A percentile compares a stretch with the other conserved stretches of the same genome.
Evolutionary conservation across 2,113 vertebrate genomes (phyloP).

Genomic region (Blennius ocellaris): DNA sequence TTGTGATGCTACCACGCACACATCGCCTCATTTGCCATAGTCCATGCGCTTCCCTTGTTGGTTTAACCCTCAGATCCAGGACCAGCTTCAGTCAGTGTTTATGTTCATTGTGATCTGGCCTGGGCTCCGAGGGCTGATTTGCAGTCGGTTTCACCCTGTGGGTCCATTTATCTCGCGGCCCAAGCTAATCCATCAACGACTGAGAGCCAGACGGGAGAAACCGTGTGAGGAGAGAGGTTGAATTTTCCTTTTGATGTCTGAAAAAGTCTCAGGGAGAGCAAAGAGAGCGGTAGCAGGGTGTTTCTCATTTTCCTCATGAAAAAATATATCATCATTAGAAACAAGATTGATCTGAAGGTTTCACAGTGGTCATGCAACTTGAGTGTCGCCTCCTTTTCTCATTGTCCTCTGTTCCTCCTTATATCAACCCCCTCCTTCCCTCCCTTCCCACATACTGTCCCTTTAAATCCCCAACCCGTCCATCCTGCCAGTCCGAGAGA

Average conservation of each 20-base stretch:
- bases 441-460: background rate
- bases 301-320: constrained; percentile 73
- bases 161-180: constrained; percentile 69
- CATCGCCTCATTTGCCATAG: constrained; percentile 60
- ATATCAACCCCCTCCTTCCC: constrained; percentile 6
- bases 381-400: constrained; percentile 73
- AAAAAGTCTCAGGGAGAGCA: constrained; percentile 68
- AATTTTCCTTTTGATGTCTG: constrained; percentile 63
- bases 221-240: constrained; percentile 58
- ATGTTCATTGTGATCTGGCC: constrained; percentile 54
- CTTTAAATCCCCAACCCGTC: constrained; percentile 17
- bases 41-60: constrained; percentile 61
- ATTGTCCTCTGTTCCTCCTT: constrained; percentile 35
- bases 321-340: constrained; percentile 82
- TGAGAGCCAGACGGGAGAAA: constrained; percentile 67
- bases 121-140: constrained; percentile 60
- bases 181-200: constrained; percentile 70
- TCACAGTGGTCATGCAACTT: constrained; percentile 84
- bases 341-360: constrained; percentile 76
- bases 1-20: constrained; percentile 67
- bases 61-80: constrained; percentile 63
- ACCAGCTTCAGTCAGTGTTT: constrained; percentile 70
- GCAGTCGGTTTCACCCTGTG: constrained; percentile 64
- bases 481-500: constrained; percentile 64
- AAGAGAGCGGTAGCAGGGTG: constrained; percentile 60